Conservation (phyloP, 2,113 vertebrate species). For the Colossoma macropomum region DNA sequence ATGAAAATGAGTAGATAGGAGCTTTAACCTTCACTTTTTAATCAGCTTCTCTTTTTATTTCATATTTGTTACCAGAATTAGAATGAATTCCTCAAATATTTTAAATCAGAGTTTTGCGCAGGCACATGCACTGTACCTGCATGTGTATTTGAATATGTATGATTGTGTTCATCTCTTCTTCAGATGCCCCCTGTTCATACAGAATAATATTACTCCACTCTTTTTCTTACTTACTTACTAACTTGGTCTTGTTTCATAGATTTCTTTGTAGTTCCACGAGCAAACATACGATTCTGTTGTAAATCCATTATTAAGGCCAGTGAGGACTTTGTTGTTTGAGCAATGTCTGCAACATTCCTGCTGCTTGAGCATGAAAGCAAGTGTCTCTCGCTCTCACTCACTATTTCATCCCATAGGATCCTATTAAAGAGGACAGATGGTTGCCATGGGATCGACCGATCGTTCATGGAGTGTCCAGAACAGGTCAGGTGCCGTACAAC, state of each 20-base stretch:
- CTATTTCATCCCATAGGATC: constrained; percentile 56
- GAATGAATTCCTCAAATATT: too few relatives aligned
- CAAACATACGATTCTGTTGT: background rate
- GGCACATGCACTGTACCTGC: too few relatives aligned
- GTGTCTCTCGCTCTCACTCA: constrained; percentile 56
- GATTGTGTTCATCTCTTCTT: too few relatives aligned
- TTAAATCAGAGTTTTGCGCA: too few relatives aligned
- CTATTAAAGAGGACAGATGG: constrained; percentile 55
- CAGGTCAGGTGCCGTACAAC: constrained; percentile 54
- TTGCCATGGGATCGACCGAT: constrained; percentile 24
- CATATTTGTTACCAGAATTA: too few relatives aligned
- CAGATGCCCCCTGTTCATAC: background rate
- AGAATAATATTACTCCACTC: background rate
- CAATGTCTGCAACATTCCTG: constrained; percentile 48
- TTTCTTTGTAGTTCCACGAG: background rate
- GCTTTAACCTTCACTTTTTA: too few relatives aligned
- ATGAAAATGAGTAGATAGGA: too few relatives aligned
- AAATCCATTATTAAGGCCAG: background rate
- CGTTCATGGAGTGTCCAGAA: constrained; percentile 48
- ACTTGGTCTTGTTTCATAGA: background rate
- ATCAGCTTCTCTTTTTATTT: too few relatives aligned
- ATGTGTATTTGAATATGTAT: too few relatives aligned
- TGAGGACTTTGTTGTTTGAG: constrained; percentile 27
- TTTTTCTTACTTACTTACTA: too few relatives aligned
- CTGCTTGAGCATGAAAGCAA: constrained; percentile 50